Evolutionary conservation across 2,797 vertebrate species (phyloP).

Genomic region (Heterohyrax brucei): DNA sequence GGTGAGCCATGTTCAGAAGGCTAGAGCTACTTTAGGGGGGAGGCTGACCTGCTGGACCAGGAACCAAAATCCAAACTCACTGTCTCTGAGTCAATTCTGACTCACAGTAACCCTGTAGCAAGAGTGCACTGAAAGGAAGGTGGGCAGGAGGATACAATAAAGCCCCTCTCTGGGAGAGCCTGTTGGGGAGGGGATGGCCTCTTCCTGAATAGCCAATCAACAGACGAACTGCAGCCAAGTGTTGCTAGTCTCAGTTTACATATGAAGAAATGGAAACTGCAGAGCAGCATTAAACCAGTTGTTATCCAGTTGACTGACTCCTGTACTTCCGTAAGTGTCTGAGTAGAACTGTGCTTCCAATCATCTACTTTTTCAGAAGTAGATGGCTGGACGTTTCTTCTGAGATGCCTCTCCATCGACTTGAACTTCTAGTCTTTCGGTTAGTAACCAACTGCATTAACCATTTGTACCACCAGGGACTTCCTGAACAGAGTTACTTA

Average conservation of each 20-base stretch:
- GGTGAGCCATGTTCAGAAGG: neutral
- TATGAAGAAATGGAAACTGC: neutral
- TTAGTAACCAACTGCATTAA: too few species aligned
- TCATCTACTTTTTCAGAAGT: too few species aligned
- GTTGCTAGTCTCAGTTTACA: neutral
- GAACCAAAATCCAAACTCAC: neutral
- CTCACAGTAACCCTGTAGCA: neutral
- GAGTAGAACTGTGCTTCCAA: too few species aligned
- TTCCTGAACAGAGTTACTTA: neutral
- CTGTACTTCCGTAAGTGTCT: too few species aligned
- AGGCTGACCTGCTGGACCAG: neutral
- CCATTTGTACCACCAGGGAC: too few species aligned
- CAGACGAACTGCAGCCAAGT: neutral
- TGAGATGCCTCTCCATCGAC: too few species aligned
- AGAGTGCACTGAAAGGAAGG: neutral
- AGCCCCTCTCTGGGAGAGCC: neutral
- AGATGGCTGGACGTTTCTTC: too few species aligned
- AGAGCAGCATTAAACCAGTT: neutral
- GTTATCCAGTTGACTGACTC: too few species aligned
- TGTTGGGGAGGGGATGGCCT: neutral
- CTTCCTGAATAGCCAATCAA: neutral
- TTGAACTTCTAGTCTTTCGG: too few species aligned
- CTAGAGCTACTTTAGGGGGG: neutral
- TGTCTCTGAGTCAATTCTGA: too few species aligned
- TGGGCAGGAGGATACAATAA: neutral